Percentiles rank a stretch among this genome's conserved stretches.
These are phyloP conservation scores for Apocheima hispidaria DNA, from an alignment of 2,888 invertebrate species.

Conservation along the genomic window DNA sequence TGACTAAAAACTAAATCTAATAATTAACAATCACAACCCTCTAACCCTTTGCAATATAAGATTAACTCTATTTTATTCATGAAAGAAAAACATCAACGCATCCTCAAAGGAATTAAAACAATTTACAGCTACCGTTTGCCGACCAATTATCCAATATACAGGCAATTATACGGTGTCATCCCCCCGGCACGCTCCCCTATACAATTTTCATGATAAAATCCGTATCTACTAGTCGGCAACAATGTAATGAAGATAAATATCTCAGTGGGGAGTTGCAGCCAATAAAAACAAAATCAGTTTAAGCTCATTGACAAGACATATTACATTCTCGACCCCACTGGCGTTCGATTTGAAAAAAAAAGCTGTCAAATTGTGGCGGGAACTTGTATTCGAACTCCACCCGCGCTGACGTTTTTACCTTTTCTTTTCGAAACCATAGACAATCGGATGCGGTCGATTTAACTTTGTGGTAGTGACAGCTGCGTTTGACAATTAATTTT, in stretches of 20 bases:
- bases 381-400: slow-evolving; percentile 53
- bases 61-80: slow-evolving; percentile 47
- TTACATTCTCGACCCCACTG: slow-evolving; percentile 60
- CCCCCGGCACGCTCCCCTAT: slow-evolving; percentile 65
- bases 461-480: slow-evolving; percentile 58
- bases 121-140: slow-evolving; percentile 63
- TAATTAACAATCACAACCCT: slow-evolving; percentile 27
- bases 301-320: slow-evolving; percentile 75
- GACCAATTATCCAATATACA: slow-evolving; percentile 79
- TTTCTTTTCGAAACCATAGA: slow-evolving; percentile 47
- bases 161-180: slow-evolving; percentile 75
- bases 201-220: slow-evolving; percentile 80
- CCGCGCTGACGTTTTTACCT: slow-evolving; percentile 63
- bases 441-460: slow-evolving; percentile 53
- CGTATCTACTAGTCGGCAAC: slow-evolving; percentile 74
- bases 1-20: slow-evolving; percentile 23
- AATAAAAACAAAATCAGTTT: slow-evolving; percentile 63
- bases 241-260: slow-evolving; percentile 83
- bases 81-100: slow-evolving; percentile 50
- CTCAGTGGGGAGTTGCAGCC: slow-evolving; percentile 71
- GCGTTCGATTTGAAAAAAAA: slow-evolving; percentile 34
- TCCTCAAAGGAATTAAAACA: slow-evolving; percentile 67
- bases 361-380: slow-evolving; percentile 70
- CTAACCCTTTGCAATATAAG: slow-evolving; percentile 35
- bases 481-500: slow-evolving; percentile 54